phyloP scores from a whole-genome alignment of 2,797 vertebrate genomes.

The Remorina albescens region DNA sequence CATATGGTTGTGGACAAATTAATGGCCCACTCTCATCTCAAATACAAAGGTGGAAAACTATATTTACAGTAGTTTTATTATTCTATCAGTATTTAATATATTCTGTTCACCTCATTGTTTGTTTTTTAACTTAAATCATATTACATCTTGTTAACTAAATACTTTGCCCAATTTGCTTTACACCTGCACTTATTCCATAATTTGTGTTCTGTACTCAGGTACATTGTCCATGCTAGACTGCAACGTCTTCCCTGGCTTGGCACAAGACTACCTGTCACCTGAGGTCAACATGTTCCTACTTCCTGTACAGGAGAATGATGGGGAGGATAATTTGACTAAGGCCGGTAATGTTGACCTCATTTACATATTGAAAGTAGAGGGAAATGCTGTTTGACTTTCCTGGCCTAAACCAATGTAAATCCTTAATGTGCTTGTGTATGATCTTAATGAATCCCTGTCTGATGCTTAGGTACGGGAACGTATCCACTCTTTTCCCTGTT shows the following conservation, averaged over 20 bases:
- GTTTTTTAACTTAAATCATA: not conserved
- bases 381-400: not conserved
- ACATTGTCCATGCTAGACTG: slow-evolving; percentile 93
- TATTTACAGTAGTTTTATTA: not conserved
- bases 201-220: slow-evolving; percentile 74
- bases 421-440: not conserved
- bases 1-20: slow-evolving; percentile 89
- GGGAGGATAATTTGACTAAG: slow-evolving; percentile 87
- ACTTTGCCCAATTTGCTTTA: not conserved
- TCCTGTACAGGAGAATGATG: slow-evolving; percentile 89
- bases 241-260: slow-evolving; percentile 90
- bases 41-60: slow-evolving; percentile 86
- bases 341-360: slow-evolving; percentile 77
- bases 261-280: slow-evolving; percentile 86
- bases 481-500: slow-evolving; percentile 90
- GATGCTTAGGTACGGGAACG: slow-evolving; percentile 78
- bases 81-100: not conserved
- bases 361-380: not conserved
- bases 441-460: not conserved
- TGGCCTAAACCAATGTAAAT: not conserved
- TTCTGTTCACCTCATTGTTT: not conserved
- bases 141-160: not conserved
- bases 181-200: not conserved
- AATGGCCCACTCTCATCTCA: slow-evolving; percentile 93
- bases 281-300: slow-evolving; percentile 95